Evolutionary conservation across 2,797 vertebrate genomes (phyloP).

Genomic region (Macropus fuliginosus): DNA sequence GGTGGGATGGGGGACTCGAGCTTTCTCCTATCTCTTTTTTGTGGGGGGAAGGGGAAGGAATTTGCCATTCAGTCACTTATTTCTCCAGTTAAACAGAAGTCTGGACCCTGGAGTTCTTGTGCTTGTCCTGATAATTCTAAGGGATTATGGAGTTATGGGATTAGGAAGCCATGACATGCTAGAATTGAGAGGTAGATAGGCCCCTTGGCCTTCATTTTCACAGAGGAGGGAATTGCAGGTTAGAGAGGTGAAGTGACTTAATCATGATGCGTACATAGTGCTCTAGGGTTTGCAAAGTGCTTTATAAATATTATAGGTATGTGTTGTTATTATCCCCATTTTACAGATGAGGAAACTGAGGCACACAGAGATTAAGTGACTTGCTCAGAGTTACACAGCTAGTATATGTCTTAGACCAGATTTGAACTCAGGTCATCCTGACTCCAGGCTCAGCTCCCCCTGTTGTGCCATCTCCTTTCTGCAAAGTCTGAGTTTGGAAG

Average conservation of each 20-base stretch:
- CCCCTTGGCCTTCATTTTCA: neutral
- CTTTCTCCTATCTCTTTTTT: neutral
- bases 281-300: neutral
- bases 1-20: neutral
- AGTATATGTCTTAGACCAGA: no score
- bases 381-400: neutral
- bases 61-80: no score
- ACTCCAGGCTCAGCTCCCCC: no score
- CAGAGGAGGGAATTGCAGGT: neutral
- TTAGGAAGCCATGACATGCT: neutral
- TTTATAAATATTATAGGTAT: neutral
- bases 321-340: neutral
- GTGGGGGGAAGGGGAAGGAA: neutral
- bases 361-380: neutral
- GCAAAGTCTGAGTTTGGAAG: no score
- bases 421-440: no score
- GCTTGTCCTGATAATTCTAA: neutral
- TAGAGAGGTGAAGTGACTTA: neutral
- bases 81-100: neutral
- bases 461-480: no score
- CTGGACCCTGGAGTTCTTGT: neutral
- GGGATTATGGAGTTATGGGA: neutral
- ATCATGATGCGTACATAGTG: neutral
- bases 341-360: neutral
- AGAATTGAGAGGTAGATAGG: neutral